Evolutionary conservation across 2,797 vertebrate genomes (phyloP), one percentile per base, ranked within the genome.

Genomic region (Brachyalestes nurse): DNA sequence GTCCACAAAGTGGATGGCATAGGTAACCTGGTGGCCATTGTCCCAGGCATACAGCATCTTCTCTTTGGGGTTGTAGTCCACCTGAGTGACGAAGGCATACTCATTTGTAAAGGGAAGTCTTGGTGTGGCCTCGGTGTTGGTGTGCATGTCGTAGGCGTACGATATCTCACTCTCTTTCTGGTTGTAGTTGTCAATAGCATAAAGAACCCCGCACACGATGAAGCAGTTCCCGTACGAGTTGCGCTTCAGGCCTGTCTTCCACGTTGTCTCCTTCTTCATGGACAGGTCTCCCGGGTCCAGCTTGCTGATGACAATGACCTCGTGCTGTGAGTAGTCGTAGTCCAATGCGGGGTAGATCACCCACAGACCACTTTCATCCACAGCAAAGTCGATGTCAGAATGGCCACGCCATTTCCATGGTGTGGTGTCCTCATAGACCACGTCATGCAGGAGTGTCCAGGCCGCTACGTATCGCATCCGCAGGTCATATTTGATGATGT

Each of bases 381-480:
- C 97, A 0, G 97, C 98, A 0, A 99, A 99, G 91, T 99, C 97
- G 0, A 99, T 97, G 92, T 99, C 97, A 0, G 97, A 99, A 91
- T 98, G 98, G 62, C 97, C 98, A 16, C 95, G 95, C 98, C 98
- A 99, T 86, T 98, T 99, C 97, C 97, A 99, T 12, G 97, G 98
- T 0, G 96, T 98, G 6, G 96, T 96, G 91, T 97, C 97, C 88
- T 98, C 97, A 0, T 98, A 99, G 10, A 98, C 94, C 57, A 96
- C 97, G 0, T 98, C 97, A 0, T 97, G 97, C 78, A 99, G 94
- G 79, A 95, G 93, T 0, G 97, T 96, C 98, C 98, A 99, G 80
- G 96, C 95, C 0, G 97, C 96, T 86, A 99, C 97, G 0, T 96
- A 98, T 21, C 97, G 96, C 93, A 97, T 96, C 81, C 92, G 94